Conservation (phyloP, 1,140 invertebrate genomes). For the Drosophila rhopaloa region DNA sequence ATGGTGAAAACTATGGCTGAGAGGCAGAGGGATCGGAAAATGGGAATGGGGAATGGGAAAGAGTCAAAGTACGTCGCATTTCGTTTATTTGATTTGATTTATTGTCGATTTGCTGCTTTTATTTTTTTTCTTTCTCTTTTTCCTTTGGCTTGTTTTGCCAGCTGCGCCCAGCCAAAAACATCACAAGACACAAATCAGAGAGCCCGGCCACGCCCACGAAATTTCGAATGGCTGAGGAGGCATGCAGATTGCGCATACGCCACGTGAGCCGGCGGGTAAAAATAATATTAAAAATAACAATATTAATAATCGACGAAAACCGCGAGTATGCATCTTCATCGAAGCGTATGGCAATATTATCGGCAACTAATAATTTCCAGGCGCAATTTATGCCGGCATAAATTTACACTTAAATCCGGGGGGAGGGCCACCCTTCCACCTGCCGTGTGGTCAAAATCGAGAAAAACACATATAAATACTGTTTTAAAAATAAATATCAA, state of each 20-base stretch:
- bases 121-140: constrained; percentile 8
- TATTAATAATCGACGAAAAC: constrained; percentile 8
- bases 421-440: constrained; percentile 24
- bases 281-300: constrained; percentile 7
- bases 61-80: constrained; percentile 54
- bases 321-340: constrained; percentile 12
- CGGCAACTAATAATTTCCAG: constrained; percentile 55
- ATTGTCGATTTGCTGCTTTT: constrained; percentile 51
- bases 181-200: constrained; percentile 45
- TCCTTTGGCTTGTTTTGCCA: constrained; percentile 43
- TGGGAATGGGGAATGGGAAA: background rate
- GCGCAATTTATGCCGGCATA: constrained; percentile 48
- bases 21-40: background rate
- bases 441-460: constrained; percentile 12
- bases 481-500: constrained; percentile 79
- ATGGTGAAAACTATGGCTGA: constrained; percentile 17
- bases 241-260: constrained; percentile 54
- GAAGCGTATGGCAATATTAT: constrained; percentile 42
- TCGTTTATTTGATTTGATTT: constrained; percentile 71
- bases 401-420: constrained; percentile 39
- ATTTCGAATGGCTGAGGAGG: constrained; percentile 14
- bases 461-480: constrained; percentile 15
- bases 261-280: constrained; percentile 31
- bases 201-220: constrained; percentile 49
- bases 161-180: constrained; percentile 60